Evolutionary conservation across 2,797 vertebrate species (phyloP), one percentile per base, ranked within the genome.

Genomic region (Syncerus caffer): DNA sequence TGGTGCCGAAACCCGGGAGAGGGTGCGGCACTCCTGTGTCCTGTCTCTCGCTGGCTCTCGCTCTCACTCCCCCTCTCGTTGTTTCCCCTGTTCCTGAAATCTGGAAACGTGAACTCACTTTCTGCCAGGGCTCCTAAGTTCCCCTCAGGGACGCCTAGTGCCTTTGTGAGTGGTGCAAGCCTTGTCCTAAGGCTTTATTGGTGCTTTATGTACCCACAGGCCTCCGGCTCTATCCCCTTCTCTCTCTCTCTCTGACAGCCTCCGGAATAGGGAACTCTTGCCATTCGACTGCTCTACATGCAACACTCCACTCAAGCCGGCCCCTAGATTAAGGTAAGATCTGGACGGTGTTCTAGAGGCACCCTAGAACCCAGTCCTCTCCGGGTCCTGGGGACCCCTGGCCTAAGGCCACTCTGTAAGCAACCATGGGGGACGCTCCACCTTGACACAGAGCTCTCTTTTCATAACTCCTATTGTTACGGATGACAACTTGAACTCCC

Each of bases 41-140:
- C 2, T 47, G 45, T 47, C 1, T 0, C 31, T 19, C 31, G 1
- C 17, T 34, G 8, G 0, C n/a, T 19, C 17, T 10, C 62, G 1
- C 62, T 10, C 55, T 57, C 45, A 0, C 45, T 10, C 45, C 45
- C 7, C 3, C 55, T 57, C 55, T 57, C 23, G 21, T 67, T 34
- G n/a, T 34, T 34, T 67, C 9, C n/a, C 9, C 64, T 67, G 21
- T 67, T 67, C n/a, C 64, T 34, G 64, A n/a, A 67, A 34, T 67
- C 64, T 67, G 64, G 64, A 34, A 67, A 62, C 3, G 1, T 62
- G 60, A 62, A 67, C 9, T 67, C 17, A 11, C n/a, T 67, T 67
- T 67, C n/a, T 67, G 64, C 64, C n/a, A 34, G 64, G 64, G 64
- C n/a, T 67, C 4, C 1, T 34, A 67, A 67, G 17, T 67, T 67